Conservation (phyloP, 2,797 vertebrate genomes). For the Oreochromis grahami region DNA sequence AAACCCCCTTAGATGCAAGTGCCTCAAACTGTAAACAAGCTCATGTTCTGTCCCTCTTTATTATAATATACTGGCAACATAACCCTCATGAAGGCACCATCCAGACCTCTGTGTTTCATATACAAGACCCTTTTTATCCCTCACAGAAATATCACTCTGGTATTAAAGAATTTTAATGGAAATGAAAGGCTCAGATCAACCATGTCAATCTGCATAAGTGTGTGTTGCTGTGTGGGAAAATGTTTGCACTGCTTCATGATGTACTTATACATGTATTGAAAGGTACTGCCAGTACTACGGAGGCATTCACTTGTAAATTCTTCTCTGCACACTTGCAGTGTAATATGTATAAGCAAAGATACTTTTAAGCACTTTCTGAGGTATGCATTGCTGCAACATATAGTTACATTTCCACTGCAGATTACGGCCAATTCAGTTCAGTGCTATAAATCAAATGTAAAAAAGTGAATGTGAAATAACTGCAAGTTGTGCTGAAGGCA, state of each 20-base stretch:
- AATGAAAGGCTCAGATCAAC: neutral
- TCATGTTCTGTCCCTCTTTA: neutral
- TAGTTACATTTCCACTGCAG: too few relatives aligned
- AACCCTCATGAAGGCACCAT: fast-evolving
- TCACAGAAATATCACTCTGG: neutral
- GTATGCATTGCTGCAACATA: too few relatives aligned
- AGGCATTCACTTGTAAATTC: neutral
- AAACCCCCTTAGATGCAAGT: fast-evolving
- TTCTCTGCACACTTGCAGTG: too few relatives aligned
- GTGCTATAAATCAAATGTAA: too few relatives aligned
- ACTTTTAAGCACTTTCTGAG: too few relatives aligned
- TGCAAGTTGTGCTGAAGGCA: too few relatives aligned
- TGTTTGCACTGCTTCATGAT: neutral
- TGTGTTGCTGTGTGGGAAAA: neutral
- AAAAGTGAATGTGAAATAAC: too few relatives aligned
- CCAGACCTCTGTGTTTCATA: fast-evolving
- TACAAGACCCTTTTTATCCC: too few relatives aligned
- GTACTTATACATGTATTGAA: fast-evolving
- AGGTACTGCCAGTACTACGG: fast-evolving
- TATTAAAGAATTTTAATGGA: fast-evolving
- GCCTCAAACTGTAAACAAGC: neutral
- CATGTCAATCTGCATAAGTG: neutral
- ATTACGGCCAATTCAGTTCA: too few relatives aligned
- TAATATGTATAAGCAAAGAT: too few relatives aligned
- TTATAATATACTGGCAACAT: neutral